Percentiles rank a stretch among this genome's conserved stretches.
Conservation (phyloP, 2,113 vertebrate species). For the Heterotis niloticus region DNA sequence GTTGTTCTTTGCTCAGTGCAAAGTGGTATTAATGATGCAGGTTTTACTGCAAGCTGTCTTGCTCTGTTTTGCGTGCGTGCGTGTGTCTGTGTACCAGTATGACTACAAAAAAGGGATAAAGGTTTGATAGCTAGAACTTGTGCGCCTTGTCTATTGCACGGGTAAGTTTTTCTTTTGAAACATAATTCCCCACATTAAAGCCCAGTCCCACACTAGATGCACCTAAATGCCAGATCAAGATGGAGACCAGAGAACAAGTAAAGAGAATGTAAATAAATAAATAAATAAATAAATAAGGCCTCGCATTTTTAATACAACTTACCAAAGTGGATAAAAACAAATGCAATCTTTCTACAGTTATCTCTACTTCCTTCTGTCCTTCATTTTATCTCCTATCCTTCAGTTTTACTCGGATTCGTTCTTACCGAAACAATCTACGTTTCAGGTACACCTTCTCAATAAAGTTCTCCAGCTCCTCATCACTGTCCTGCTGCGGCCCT, state of each 20-base stretch:
- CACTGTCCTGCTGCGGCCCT: conserved; percentile 65
- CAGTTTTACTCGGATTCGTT: conserved; percentile 27
- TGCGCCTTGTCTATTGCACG: conserved; percentile 19
- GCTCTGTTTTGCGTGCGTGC: not conserved
- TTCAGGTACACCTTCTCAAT: conserved; percentile 84
- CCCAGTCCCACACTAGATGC: too few relatives aligned
- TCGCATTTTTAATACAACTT: conserved; percentile 53
- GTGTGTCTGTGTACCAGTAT: not conserved
- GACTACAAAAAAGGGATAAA: not conserved
- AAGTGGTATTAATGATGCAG: conserved; percentile 8
- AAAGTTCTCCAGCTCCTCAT: conserved; percentile 86
- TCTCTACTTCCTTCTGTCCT: conserved; percentile 2
- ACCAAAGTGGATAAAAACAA: conserved; percentile 60
- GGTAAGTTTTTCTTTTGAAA: not conserved
- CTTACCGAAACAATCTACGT: conserved; percentile 69
- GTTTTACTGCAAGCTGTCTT: not conserved
- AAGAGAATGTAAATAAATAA: conserved; percentile 34
- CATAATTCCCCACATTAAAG: conserved; percentile 14
- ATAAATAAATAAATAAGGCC: conserved; percentile 31
- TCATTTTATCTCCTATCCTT: conserved; percentile 18
- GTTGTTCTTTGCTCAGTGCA: not conserved
- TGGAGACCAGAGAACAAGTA: conserved; percentile 21
- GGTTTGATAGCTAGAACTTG: conserved; percentile 5
- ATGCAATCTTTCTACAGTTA: conserved; percentile 48
- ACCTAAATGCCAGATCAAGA: conserved; percentile 10